Conservation (phyloP, 2,888 invertebrate genomes). For the Parthenolecanium corni region DNA sequence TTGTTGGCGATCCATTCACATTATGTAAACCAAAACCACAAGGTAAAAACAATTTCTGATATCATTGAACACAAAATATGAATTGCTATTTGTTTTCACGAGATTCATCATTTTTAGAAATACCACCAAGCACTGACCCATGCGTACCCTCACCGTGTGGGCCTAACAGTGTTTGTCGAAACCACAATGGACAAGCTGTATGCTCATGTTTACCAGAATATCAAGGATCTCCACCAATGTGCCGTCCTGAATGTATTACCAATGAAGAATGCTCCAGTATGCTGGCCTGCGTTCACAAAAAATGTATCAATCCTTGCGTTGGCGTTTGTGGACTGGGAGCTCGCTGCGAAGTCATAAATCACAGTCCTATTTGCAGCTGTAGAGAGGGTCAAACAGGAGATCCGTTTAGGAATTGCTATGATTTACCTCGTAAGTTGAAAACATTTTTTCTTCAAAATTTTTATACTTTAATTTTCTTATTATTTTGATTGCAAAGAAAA, state of each 20-base stretch:
- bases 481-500: too few relatives aligned
- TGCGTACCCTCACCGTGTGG: constrained; percentile 41
- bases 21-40: constrained; percentile 37
- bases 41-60: constrained; percentile 35
- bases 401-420: constrained; percentile 51
- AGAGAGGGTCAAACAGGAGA: constrained; percentile 49
- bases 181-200: constrained; percentile 39
- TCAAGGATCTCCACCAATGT: constrained; percentile 41
- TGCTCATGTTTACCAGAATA: constrained; percentile 43
- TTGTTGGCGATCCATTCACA: constrained; percentile 41
- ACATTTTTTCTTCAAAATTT: not conserved
- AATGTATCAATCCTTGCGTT: constrained; percentile 61
- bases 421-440: constrained; percentile 34
- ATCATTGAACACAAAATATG: too few relatives aligned
- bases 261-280: constrained; percentile 61
- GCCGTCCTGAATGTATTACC: constrained; percentile 48
- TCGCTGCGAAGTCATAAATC: constrained; percentile 60
- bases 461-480: too few relatives aligned
- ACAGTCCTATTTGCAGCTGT: constrained; percentile 58
- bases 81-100: constrained; percentile 31
- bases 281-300: constrained; percentile 57
- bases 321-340: constrained; percentile 65
- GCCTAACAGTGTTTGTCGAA: constrained; percentile 41
- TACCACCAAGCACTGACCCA: constrained; percentile 33
- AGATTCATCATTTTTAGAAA: constrained; percentile 23